Base-by-base conservation (phyloP, 2,797 vertebrate genomes). In the Gobio occitaniae region DNA sequence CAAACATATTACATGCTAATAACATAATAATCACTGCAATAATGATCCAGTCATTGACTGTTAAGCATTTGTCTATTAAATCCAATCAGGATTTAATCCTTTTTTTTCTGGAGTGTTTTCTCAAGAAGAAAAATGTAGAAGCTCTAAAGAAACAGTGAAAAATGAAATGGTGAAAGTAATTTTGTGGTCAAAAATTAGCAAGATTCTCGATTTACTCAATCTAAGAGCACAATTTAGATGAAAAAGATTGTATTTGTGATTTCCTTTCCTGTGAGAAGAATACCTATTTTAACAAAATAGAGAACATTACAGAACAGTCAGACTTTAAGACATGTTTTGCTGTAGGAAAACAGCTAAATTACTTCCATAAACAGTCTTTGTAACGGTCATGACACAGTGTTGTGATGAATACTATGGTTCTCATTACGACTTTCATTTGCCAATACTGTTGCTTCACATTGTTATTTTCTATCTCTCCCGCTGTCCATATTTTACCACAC, bases 401-500 rank as follows among this genome's bases (percentile, higher is more conserved):
- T 69, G 44, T 52, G 66, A 32, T 70, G 36, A 65, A 65, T 3
- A n/a, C 66, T 47, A 9, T 69, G 29, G 13, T 63, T 70, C 47
- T 59, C 15, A 56, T 44, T 47, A 66, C 50, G 11, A 48, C 36
- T 44, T 66, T 65, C 38, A 78, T 56, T 41, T n/a, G 38, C 38
- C 63, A 70, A 12, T 29, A 21, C 25, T 48, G 47, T 63, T 76
- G 29, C 44, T 70, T 19, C 38, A 21, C 16, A 41, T 1, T 15
- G 41, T 59, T n/a, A 9, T 17, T 77, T 76, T 83, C n/a, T 63
- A 79, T 75, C 13, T 81, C 47, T 81, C 80, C 61, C 10, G 17
- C 72, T 81, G 50, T 78, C 71, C 47, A 66, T 82, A 65, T 82
- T 87, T 83, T 48, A 56, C 50, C 72, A 82, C 32, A 75, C 29